Percentiles rank a stretch among this genome's conserved stretches.
phyloP scores from a whole-genome alignment of 1,140 invertebrate genomes.

The Sarcophaga peregrina region DNA sequence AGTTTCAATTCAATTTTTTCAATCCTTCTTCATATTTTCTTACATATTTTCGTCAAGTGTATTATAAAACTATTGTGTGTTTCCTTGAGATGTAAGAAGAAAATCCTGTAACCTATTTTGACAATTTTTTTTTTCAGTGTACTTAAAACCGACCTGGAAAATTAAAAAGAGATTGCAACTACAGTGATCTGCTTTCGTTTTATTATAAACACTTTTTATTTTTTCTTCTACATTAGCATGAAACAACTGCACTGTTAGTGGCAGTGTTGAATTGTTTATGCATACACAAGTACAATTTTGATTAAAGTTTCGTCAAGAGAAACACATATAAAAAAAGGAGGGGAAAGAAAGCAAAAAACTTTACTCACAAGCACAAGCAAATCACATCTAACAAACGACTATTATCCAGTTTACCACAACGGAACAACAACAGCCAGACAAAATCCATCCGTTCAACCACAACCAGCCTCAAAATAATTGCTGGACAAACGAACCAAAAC shows the following conservation, averaged over 20 bases:
- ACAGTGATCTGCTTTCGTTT: conserved; percentile 15
- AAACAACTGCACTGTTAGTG: neutral
- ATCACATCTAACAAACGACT: conserved; percentile 11
- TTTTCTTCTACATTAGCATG: neutral
- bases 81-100: no score
- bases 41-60: no score
- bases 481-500: conserved; percentile 15
- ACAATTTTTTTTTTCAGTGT: no score
- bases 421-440: neutral
- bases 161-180: neutral
- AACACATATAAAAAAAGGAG: neutral
- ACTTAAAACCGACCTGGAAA: neutral
- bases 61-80: no score
- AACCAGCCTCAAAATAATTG: conserved; percentile 8
- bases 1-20: no score
- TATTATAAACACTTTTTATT: neutral
- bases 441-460: neutral
- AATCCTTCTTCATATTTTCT: no score
- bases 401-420: conserved; percentile 13
- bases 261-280: neutral
- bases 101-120: no score
- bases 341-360: neutral
- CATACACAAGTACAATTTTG: neutral
- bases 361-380: neutral
- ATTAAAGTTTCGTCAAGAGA: conserved; percentile 15